Evolutionary conservation across 2,113 vertebrate species (phyloP).

Genomic region (Pseudopodoces humilis): DNA sequence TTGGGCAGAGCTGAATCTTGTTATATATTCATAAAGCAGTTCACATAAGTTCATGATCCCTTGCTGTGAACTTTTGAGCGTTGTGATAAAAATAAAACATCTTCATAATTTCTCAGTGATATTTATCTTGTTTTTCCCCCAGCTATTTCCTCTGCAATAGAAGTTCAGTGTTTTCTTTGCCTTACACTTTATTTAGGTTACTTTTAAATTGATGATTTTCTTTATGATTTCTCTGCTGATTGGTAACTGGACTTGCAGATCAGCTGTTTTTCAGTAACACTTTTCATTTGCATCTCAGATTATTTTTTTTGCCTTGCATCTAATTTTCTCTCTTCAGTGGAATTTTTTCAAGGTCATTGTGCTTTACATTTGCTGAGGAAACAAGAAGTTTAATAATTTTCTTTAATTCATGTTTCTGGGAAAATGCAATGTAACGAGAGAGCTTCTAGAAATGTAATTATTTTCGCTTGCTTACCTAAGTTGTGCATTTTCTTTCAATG

Average conservation of each 20-base stretch:
- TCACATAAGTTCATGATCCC: constrained; percentile 14
- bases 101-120: constrained; percentile 16
- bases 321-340: background rate
- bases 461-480: background rate
- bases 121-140: background rate
- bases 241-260: background rate
- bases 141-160: background rate
- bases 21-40: constrained; percentile 24
- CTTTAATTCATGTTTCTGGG: background rate
- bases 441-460: background rate
- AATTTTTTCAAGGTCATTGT: constrained; percentile 38
- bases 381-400: background rate
- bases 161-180: background rate
- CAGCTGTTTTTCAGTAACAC: background rate
- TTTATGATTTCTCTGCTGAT: background rate
- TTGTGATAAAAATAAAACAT: constrained; percentile 33
- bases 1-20: constrained; percentile 16
- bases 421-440: background rate
- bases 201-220: background rate
- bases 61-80: constrained; percentile 18
- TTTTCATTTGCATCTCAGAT: background rate
- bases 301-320: background rate
- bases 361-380: background rate
- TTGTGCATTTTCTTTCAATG: background rate
- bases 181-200: background rate